Evolutionary conservation across 1,140 invertebrate genomes (phyloP).

Genomic region (Tetraneura akinire): DNA sequence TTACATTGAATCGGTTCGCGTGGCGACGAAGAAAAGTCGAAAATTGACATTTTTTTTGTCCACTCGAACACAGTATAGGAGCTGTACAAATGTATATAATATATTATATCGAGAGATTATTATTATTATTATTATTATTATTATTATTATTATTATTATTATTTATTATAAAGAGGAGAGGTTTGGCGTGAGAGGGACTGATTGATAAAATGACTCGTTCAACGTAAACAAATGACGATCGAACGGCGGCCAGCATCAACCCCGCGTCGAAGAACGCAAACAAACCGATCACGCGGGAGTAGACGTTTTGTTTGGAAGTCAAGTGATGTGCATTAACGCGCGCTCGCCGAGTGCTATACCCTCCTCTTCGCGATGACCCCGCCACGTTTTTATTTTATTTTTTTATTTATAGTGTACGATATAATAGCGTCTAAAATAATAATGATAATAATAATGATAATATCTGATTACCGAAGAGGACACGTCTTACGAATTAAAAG

Average conservation of each 20-base stretch:
- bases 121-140: not conserved
- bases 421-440: constrained; percentile 1
- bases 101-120: not conserved
- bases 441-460: no score
- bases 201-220: constrained; percentile 34
- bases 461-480: constrained; percentile 48
- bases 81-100: no score
- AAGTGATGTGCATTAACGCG: constrained; percentile 47
- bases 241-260: not conserved
- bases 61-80: no score
- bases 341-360: constrained; percentile 15
- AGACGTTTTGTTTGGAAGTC: constrained; percentile 46
- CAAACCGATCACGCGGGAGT: constrained; percentile 34
- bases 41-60: no score
- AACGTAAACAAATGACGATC: constrained; percentile 32
- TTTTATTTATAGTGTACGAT: no score
- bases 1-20: no score
- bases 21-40: no score
- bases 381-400: no score
- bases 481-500: no score
- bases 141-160: not conserved
- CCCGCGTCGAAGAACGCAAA: constrained; percentile 21
- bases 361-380: not conserved
- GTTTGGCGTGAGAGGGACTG: not conserved
- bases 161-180: no score